These are phyloP conservation scores for Chironomus tentans DNA, from an alignment of 2,888 invertebrate species.

Conservation along the genomic window DNA sequence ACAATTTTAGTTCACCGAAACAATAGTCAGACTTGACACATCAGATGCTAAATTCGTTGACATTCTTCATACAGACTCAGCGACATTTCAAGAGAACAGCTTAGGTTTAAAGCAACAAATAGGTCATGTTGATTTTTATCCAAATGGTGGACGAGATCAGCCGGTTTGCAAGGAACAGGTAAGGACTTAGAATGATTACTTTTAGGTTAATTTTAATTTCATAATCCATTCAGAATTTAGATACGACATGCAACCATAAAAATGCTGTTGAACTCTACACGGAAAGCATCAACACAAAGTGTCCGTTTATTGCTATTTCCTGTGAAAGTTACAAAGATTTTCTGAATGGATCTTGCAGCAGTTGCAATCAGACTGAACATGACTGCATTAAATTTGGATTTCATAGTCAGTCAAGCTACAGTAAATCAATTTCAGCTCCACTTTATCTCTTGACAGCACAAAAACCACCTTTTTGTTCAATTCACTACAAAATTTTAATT, in stretches of 20 bases:
- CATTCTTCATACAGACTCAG: conserved; percentile 79
- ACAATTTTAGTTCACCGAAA: conserved; percentile 47
- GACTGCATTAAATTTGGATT: conserved; percentile 62
- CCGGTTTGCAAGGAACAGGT: conserved; percentile 45
- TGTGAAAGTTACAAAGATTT: conserved; percentile 73
- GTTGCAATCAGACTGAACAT: conserved; percentile 55
- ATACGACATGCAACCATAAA: conserved; percentile 76
- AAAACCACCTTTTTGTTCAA: conserved; percentile 67
- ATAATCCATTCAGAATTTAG: conserved; percentile 42
- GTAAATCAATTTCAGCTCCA: conserved; percentile 48
- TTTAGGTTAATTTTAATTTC: too few species aligned
- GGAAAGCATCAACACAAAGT: conserved; percentile 70
- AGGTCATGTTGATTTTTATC: conserved; percentile 86
- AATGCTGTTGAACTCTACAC: conserved; percentile 73
- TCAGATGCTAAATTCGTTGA: conserved; percentile 84
- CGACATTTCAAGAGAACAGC: conserved; percentile 63
- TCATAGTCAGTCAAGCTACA: conserved; percentile 49
- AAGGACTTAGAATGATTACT: too few species aligned
- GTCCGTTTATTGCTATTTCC: conserved; percentile 67
- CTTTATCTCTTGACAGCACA: conserved; percentile 61
- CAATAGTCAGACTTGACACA: conserved; percentile 72
- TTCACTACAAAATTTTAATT: conserved; percentile 67
- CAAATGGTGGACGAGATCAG: conserved; percentile 77
- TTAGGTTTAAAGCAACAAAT: conserved; percentile 73
- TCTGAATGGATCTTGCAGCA: conserved; percentile 58